Evolutionary conservation across 2,888 invertebrate genomes (phyloP).

Genomic region (Drosophila mulleri): DNA sequence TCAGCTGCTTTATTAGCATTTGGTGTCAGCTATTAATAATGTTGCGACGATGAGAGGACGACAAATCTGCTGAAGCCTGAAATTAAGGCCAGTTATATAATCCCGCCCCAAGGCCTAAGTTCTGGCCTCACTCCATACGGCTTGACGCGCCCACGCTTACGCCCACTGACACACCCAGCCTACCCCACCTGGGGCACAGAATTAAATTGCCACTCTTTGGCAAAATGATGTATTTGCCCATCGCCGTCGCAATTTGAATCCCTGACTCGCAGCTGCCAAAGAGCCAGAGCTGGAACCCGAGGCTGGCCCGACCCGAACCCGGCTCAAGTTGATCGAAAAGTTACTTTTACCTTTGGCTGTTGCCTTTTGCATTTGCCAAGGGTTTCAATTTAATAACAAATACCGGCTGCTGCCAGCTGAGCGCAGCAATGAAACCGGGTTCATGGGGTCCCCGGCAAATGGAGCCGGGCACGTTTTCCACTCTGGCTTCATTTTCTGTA

Average conservation of each 20-base stretch:
- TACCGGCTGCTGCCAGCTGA: slow-evolving; percentile 41
- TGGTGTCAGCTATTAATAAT: slow-evolving; percentile 42
- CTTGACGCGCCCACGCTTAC: neutral
- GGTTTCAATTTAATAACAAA: slow-evolving; percentile 64
- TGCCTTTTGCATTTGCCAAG: slow-evolving; percentile 47
- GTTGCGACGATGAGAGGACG: slow-evolving; percentile 35
- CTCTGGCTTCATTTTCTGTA: slow-evolving; percentile 6
- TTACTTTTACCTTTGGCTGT: slow-evolving; percentile 57
- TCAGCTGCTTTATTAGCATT: slow-evolving; percentile 14
- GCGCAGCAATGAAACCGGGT: slow-evolving; percentile 19
- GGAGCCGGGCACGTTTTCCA: slow-evolving; percentile 34
- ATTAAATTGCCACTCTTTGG: slow-evolving; percentile 47
- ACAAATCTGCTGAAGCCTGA: slow-evolving; percentile 52
- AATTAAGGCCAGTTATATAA: slow-evolving; percentile 40
- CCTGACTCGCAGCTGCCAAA: slow-evolving; percentile 37
- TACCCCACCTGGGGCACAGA: slow-evolving; percentile 34
- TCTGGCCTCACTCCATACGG: neutral
- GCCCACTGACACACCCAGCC: neutral
- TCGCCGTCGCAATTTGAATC: slow-evolving; percentile 37
- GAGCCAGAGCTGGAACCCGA: neutral
- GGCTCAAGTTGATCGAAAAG: slow-evolving; percentile 78
- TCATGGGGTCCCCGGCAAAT: slow-evolving; percentile 7
- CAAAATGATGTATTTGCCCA: slow-evolving; percentile 57
- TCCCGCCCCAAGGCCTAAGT: neutral
- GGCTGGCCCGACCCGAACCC: slow-evolving; percentile 43